Base-by-base conservation (phyloP, 2,888 invertebrate genomes). In the Latrodectus elegans region DNA sequence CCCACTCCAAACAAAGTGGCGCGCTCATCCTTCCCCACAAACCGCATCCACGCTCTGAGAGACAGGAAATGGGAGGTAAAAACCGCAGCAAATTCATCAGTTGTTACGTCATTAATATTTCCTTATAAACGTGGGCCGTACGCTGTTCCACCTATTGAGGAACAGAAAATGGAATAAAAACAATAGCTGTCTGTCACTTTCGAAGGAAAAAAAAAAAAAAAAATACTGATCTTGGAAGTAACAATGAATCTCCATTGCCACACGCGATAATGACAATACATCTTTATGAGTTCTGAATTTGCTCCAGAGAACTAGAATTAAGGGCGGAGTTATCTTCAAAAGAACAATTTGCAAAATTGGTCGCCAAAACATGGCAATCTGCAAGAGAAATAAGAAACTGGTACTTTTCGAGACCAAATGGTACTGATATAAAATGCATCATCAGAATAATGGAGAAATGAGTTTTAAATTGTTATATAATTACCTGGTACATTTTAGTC, bases 61-160 rank as follows among this genome's bases (percentile, higher is more conserved):
- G 53, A 49, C 79, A 71, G 60, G 79, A 79, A 79, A 79, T 79
- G 79, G 79, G 79, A 71, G 70, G 70, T 15, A 11, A 38, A 49
- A 72, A 71, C 79, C 79, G 71, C 78, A 78, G 38, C 53, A 26
- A 77, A 77, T 55, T 53, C 38, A 53, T 70, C 71, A 71, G 60
- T 53, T 38, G 38, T 49, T 14, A 12, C 15, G 55, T 14, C 55
- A 15, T 55, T 15, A 55, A 14, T 4, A 55, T 14, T 15, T 55
- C 15, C 55, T 53, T 53, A 11, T 10, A 51, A 51, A 71, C 26
- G 64, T 52, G 71, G 79, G 79, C 38, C 67, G 71, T 15, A 55
- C 38, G 6, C 26, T 38, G 79, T 71, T 79, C 79, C 79, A 71
- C 79, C 79, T 71, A 70, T 71, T 71, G 60, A 49, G 79, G 71